Conservation (phyloP, 2,888 invertebrate species). For the Drosophila vallismaia region DNA sequence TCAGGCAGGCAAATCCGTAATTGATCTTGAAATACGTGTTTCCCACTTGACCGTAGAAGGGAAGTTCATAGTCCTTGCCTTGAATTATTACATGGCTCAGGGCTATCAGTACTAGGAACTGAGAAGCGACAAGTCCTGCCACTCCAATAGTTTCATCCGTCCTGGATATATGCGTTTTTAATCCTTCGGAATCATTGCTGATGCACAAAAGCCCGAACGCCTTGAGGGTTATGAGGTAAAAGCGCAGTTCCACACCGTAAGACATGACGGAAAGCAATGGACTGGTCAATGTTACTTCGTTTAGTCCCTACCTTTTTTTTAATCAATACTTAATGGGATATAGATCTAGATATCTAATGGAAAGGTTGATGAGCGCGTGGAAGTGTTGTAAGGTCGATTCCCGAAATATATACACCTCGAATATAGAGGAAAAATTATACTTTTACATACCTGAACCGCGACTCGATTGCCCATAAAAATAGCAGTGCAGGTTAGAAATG, state of each 20-base stretch:
- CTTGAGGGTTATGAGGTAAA: slow-evolving; percentile 64
- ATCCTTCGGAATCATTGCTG: slow-evolving; percentile 14
- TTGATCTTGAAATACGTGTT: slow-evolving; percentile 54
- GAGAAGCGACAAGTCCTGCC: slow-evolving; percentile 23
- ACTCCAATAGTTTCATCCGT: slow-evolving; percentile 28
- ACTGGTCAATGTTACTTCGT: slow-evolving; percentile 7
- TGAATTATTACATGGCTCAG: slow-evolving; percentile 27
- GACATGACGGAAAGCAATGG: slow-evolving; percentile 46
- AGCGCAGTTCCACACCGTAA: slow-evolving; percentile 55
- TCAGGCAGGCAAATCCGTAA: slow-evolving; percentile 49
- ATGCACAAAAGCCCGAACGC: slow-evolving; percentile 61
- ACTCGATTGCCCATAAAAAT: slow-evolving; percentile 60
- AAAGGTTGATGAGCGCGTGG: neutral
- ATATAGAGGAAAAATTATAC: too few species aligned
- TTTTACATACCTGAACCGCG: slow-evolving; percentile 62
- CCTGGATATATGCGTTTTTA: slow-evolving; percentile 17
- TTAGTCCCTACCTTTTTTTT: neutral
- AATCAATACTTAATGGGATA: slow-evolving; percentile 7
- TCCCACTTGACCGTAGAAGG: slow-evolving; percentile 53
- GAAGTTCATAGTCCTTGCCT: slow-evolving; percentile 27
- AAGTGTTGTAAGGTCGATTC: too few species aligned
- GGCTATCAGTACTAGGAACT: slow-evolving; percentile 41
- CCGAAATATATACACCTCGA: too few species aligned
- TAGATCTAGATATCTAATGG: neutral
- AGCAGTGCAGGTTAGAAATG: slow-evolving; percentile 50